Conservation (phyloP, 2,888 invertebrate species). For the Lochmaea crataegi region DNA sequence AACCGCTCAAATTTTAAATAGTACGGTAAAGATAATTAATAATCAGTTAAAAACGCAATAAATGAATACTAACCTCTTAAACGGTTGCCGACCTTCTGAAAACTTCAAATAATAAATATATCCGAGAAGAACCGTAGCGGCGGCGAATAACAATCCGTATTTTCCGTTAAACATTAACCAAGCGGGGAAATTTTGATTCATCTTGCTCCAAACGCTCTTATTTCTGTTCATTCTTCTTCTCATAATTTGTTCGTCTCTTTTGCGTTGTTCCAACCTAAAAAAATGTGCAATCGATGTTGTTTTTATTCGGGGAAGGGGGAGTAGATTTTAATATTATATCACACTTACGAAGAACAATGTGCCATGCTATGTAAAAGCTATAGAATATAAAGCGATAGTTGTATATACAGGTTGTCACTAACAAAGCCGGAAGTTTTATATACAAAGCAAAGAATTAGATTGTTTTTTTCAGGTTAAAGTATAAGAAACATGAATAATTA, state of each 20-base stretch:
- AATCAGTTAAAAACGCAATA: too few relatives aligned
- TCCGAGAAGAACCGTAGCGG: conserved; percentile 71
- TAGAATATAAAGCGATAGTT: not conserved
- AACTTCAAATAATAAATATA: conserved; percentile 72
- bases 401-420: not conserved
- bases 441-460: not conserved
- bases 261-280: conserved; percentile 71
- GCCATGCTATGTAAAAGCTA: not conserved
- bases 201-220: conserved; percentile 57
- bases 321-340: not conserved
- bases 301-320: not conserved
- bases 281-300: conserved; percentile 37
- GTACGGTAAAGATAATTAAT: too few relatives aligned
- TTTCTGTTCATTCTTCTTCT: conserved; percentile 64
- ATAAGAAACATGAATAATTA: not conserved
- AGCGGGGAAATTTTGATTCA: conserved; percentile 60
- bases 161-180: conserved; percentile 64
- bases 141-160: conserved; percentile 67
- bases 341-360: conserved; percentile 15
- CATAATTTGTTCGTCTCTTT: conserved; percentile 70
- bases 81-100: conserved; percentile 54
- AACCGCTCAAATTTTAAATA: too few relatives aligned
- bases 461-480: not conserved
- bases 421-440: not conserved
- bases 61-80: conserved; percentile 56